Percentiles rank a stretch among this genome's conserved stretches.
These are phyloP conservation scores for Liparis tanakae DNA, from an alignment of 2,797 vertebrate genomes.

Conservation along the genomic window DNA sequence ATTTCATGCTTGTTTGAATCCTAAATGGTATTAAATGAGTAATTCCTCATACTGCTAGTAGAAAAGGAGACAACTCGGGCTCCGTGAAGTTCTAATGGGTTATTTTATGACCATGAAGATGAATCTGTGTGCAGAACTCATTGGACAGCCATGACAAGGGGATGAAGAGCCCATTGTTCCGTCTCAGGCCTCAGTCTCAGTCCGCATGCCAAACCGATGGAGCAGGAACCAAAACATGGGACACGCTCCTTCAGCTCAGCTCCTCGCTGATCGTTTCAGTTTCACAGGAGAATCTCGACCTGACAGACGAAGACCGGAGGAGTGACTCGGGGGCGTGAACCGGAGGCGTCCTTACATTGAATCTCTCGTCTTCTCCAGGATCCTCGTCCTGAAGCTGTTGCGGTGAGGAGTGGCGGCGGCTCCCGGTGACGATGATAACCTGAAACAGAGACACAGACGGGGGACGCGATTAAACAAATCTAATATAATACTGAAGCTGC, in stretches of 20 bases:
- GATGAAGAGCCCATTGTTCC: constrained; percentile 1
- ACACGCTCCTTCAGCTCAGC: not conserved
- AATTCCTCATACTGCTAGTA: no score
- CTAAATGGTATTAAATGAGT: no score
- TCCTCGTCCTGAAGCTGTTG: not conserved
- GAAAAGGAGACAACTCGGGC: not conserved
- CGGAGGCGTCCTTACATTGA: constrained; percentile 55
- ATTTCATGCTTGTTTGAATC: no score
- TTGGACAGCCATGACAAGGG: not conserved
- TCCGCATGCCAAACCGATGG: not conserved
- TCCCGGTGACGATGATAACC: not conserved
- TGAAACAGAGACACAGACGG: constrained; percentile 31
- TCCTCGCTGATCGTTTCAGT: not conserved
- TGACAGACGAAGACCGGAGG: no score
- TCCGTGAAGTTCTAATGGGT: not conserved
- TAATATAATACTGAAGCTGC: not conserved
- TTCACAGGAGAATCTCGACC: not conserved
- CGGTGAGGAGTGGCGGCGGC: not conserved
- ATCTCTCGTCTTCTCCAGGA: constrained; percentile 17
- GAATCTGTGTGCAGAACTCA: not conserved
- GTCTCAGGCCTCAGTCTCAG: not conserved
- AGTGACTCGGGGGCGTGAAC: not conserved
- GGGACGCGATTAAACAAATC: not conserved
- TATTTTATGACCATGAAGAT: not conserved
- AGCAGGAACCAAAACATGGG: not conserved